Evolutionary conservation across 1,140 invertebrate species (phyloP).

Genomic region (Saccostrea cuccullata): DNA sequence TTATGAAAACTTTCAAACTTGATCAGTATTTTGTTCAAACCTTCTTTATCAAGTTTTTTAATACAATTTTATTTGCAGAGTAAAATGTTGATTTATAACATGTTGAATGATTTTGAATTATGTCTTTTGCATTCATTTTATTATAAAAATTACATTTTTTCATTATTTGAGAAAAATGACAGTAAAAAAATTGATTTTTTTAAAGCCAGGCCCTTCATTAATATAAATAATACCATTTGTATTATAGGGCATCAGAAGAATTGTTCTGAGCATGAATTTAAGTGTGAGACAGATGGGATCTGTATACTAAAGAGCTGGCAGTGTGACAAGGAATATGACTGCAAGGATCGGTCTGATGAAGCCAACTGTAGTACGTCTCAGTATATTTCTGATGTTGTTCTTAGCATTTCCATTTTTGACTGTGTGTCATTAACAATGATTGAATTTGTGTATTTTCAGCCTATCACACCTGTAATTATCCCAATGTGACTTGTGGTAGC

Average conservation of each 20-base stretch:
- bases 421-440: too few species aligned
- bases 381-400: neutral
- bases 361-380: conserved; percentile 54
- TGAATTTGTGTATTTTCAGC: neutral
- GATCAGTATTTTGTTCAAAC: too few species aligned
- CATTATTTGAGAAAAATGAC: too few species aligned
- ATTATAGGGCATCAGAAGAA: neutral
- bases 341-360: conserved; percentile 74
- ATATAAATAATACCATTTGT: neutral
- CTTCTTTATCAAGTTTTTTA: too few species aligned
- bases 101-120: too few species aligned
- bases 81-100: too few species aligned
- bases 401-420: neutral
- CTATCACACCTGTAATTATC: neutral
- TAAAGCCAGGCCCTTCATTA: too few species aligned
- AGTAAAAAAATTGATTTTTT: too few species aligned
- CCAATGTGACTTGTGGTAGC: conserved; percentile 21
- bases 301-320: conserved; percentile 63
- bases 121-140: too few species aligned
- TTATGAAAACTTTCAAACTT: too few species aligned
- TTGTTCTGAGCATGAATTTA: neutral
- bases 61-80: too few species aligned
- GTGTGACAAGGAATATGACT: conserved; percentile 68
- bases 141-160: too few species aligned
- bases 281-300: conserved; percentile 29